These are phyloP conservation scores for Hippopotamyrus pictus DNA, from an alignment of 2,797 vertebrate genomes.

Conservation along the genomic window DNA sequence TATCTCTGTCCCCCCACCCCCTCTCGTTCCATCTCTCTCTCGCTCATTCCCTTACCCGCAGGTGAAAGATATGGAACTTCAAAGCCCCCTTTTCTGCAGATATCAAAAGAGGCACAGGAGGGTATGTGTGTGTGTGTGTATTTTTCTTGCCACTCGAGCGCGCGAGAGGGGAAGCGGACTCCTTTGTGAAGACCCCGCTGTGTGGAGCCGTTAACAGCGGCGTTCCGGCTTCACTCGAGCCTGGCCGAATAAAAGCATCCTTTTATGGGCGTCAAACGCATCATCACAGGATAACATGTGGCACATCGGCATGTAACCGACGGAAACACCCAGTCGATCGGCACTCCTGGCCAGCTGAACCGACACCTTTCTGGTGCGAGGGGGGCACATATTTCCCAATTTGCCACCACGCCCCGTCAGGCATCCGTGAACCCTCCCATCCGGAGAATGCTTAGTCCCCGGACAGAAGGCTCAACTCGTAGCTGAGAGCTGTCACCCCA, in stretches of 20 bases:
- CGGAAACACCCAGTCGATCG: neutral
- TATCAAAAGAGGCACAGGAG: slow-evolving; percentile 23
- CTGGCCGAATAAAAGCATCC: neutral
- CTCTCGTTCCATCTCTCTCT: slow-evolving; percentile 19
- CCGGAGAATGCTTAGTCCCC: neutral
- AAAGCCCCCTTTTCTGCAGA: slow-evolving; percentile 42
- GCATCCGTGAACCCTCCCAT: neutral
- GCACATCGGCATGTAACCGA: too few relatives aligned
- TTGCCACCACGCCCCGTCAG: neutral
- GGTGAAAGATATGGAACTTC: slow-evolving; percentile 47
- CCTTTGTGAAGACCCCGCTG: slow-evolving; percentile 3
- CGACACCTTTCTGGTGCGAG: neutral
- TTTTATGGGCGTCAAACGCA: neutral
- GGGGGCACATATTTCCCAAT: neutral
- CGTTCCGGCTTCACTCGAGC: neutral
- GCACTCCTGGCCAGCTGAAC: neutral
- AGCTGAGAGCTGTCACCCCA: neutral
- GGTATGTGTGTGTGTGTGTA: slow-evolving; percentile 17
- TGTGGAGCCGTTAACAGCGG: slow-evolving; percentile 2
- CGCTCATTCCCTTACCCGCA: slow-evolving; percentile 31
- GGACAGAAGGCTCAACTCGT: neutral
- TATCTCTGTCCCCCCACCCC: slow-evolving; percentile 7
- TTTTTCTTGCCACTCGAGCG: neutral
- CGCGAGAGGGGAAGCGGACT: neutral
- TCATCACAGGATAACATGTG: neutral